Evolutionary conservation across 2,797 vertebrate genomes (phyloP), one percentile per base, ranked within the genome.

Genomic region (Crax fasciolata): DNA sequence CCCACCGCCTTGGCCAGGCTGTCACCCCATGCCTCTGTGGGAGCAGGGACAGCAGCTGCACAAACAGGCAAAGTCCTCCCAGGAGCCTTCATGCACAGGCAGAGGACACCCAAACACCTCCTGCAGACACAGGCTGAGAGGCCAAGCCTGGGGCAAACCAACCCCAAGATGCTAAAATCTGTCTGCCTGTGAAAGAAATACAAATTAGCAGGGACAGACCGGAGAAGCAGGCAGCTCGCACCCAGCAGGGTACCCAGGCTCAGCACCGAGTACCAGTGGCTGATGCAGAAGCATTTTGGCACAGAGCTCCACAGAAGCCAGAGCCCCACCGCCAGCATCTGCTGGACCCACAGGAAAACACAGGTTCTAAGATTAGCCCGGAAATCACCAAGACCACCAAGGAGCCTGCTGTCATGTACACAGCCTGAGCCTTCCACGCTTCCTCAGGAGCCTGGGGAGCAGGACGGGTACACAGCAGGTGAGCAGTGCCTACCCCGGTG

Each of bases 381-480:
- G 35, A 35, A 35, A 35, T 35, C 35, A 35, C 35, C 35, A 35
- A 35, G 35, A 35, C 35, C 30, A 48, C 20, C 43, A 44, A 32
- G 61, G 27, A 43, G 12, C 59, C 11, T 48, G 44, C 44, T 35
- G 20, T 17, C 49, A 52, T 1, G 8, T 6, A 28, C 38, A 41
- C 2, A 3, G 35, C 9, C 66, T 35, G 25, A 41, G 20, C 38
- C 38, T n/a, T 41, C 21, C 68, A 41, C 2, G 11, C 23, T 17
- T 30, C 28, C 20, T 4, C 10, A 7, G 19, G 49, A 27, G 28
- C 48, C 27, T 17, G 10, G 11, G 1, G 41, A 72, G 66, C 0
- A 1, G 9, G 24, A 59, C 38, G 0, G 0, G 39, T 30, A 2
- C 0, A 23, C 3, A 5, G 5, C 30, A 19, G 27, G n/a, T 14